Base-by-base conservation (phyloP, 2,888 invertebrate species). In the Synergus gifuensis region DNA sequence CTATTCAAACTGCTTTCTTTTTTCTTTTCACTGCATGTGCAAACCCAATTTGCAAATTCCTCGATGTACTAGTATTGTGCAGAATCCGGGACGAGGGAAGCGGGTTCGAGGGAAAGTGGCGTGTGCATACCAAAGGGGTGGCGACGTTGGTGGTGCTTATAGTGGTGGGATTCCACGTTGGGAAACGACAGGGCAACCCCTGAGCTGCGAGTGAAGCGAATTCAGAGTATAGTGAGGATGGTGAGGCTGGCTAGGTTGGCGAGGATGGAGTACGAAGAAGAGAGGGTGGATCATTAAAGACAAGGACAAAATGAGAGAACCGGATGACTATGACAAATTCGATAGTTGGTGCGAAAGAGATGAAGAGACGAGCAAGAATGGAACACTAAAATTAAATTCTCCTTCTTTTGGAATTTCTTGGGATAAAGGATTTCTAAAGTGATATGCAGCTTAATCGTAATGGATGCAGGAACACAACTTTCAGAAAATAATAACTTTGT, bases 41-140 rank as follows among this genome's bases (percentile, higher is more conserved):
- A 85, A 86, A 86, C 83, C 85, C 83, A 87, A 86, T 87, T 86
- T 85, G 83, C 81, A 83, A 84, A 84, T 85, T 84, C 84, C 78
- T 83, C 81, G 80, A 76, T 83, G 76, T 58, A 77, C 76, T 60
- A 40, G 42, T 76, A 67, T 46, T 76, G 64, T 42, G 64, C 60
- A 79, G 63, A 46, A 64, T 76, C 42, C 60, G 11, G 60, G 9
- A 28, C 58, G 78, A 46, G 78, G 42, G 42, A 58, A 69, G 66
- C 46, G 69, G 44, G 64, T 49, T 54, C 64, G 62, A 64, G 76
- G 64, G 66, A 78, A 76, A 78, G 78, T 67, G 76, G 73, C 36
- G 73, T 73, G 54, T 73, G 73, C 54, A 73, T 54, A 54, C 54
- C 28, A 54, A 73, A 54, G 54, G 73, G 54, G 73, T 54, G 73